These are phyloP conservation scores for Vulpes lagopus DNA, from an alignment of 2,113 vertebrate species.

Conservation along the genomic window DNA sequence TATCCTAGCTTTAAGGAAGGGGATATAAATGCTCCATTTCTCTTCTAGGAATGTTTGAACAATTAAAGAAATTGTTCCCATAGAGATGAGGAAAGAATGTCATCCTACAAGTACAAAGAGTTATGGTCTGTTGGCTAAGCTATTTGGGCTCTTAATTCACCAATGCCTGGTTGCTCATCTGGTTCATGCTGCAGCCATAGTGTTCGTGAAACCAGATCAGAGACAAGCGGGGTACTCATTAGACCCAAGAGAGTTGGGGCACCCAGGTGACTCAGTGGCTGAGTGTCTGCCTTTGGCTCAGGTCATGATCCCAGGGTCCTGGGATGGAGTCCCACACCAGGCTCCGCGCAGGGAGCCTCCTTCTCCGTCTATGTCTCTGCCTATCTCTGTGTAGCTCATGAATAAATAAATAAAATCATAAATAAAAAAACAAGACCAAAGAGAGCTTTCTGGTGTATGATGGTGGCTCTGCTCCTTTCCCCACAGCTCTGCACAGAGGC, in stretches of 20 bases:
- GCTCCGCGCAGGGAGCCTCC: too few relatives aligned
- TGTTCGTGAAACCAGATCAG: background rate
- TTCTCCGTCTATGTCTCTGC: too few relatives aligned
- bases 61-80: constrained; percentile 8
- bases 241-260: background rate
- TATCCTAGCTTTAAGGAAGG: constrained; percentile 31
- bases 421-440: too few relatives aligned
- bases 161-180: background rate
- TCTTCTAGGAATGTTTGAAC: background rate
- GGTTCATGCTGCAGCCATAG: background rate
- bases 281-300: too few relatives aligned
- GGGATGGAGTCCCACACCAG: too few relatives aligned
- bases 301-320: too few relatives aligned
- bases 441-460: background rate
- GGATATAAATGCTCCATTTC: background rate
- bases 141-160: constrained; percentile 35
- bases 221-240: background rate
- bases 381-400: too few relatives aligned
- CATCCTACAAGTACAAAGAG: background rate
- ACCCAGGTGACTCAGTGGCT: too few relatives aligned
- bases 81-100: constrained; percentile 12
- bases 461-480: constrained; percentile 33
- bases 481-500: constrained; percentile 75
- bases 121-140: background rate
- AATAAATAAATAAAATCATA: too few relatives aligned